These are phyloP conservation scores for Forbesichthys agassizii DNA, from an alignment of 2,113 vertebrate species.

Conservation along the genomic window DNA sequence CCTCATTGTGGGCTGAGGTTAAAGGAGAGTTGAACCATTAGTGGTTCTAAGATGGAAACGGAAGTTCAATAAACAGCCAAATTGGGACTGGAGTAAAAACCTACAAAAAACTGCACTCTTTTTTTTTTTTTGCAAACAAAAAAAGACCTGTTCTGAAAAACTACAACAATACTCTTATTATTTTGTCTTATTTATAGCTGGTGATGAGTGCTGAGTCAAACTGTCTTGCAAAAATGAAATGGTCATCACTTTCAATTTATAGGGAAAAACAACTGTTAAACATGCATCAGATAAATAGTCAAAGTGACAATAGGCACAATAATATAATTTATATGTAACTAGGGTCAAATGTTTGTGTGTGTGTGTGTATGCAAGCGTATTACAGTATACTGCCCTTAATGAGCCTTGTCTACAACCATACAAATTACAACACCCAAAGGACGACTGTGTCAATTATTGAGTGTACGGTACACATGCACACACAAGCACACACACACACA, in stretches of 20 bases:
- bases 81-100: neutral
- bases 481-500: slow-evolving; percentile 35
- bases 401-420: slow-evolving; percentile 22
- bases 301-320: too few species aligned
- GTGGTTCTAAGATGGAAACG: slow-evolving; percentile 48
- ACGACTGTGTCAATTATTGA: slow-evolving; percentile 17
- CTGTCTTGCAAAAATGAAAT: too few species aligned
- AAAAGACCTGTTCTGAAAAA: neutral
- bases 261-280: too few species aligned
- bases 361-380: slow-evolving; percentile 4
- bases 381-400: slow-evolving; percentile 14
- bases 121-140: too few species aligned
- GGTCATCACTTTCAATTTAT: too few species aligned
- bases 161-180: neutral
- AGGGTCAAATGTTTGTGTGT: neutral
- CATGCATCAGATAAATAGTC: neutral
- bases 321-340: too few species aligned
- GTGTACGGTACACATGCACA: slow-evolving; percentile 41
- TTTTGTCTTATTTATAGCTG: too few species aligned
- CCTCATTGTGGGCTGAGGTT: slow-evolving; percentile 15
- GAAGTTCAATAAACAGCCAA: slow-evolving; percentile 46
- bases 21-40: slow-evolving; percentile 40
- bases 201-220: too few species aligned
- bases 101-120: neutral
- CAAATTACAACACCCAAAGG: slow-evolving; percentile 16